Base-by-base conservation (phyloP, 2,888 invertebrate species). In the Drosophila lutescens region DNA sequence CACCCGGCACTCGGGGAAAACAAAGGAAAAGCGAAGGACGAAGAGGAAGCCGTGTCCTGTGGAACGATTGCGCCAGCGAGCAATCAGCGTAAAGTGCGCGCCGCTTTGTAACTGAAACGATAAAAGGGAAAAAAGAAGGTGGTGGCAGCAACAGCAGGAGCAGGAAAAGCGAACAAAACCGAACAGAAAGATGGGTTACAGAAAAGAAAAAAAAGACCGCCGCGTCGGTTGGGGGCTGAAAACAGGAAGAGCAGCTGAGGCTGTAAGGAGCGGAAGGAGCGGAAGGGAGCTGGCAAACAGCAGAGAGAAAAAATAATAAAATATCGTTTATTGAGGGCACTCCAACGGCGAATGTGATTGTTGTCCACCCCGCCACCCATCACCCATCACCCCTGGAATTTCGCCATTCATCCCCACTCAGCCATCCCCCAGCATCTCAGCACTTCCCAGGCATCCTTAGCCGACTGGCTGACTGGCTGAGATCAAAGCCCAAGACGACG, bases 41-140 rank as follows among this genome's bases (percentile, higher is more conserved):
- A 23, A 26, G 23, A 43, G 41, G 23, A 44, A 61, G 50, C 47
- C 50, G 50, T 8, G 61, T 61, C 61, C 44, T 77, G 79, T 71
- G 77, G 82, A 83, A 80, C 77, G 80, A 80, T 83, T 77, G 84
- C 86, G 63, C 60, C 81, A 76, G 79, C 85, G 79, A 80, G 85
- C 87, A 85, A 85, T 85, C 85, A 87, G 85, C 87, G 85, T 87
- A 87, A 85, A 85, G 83, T 85, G 79, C 77, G 85, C 84, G 81
- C 72, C 85, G 86, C 86, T 83, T 83, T 83, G 83, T 86, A 83
- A 86, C 84, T 86, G 81, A 86, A 86, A 81, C 83, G 86, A 86
- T 86, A 83, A 82, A 81, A 79, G 70, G 72, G 56, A 32, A 55
- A 55, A 44, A 34, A 51, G 38, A 38, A 40, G 40, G 20, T 43